A percentile compares a stretch with the other conserved stretches of the same genome.
Evolutionary conservation across 1,140 invertebrate genomes (phyloP).

Genomic region (Tetragonula clypearis): DNA sequence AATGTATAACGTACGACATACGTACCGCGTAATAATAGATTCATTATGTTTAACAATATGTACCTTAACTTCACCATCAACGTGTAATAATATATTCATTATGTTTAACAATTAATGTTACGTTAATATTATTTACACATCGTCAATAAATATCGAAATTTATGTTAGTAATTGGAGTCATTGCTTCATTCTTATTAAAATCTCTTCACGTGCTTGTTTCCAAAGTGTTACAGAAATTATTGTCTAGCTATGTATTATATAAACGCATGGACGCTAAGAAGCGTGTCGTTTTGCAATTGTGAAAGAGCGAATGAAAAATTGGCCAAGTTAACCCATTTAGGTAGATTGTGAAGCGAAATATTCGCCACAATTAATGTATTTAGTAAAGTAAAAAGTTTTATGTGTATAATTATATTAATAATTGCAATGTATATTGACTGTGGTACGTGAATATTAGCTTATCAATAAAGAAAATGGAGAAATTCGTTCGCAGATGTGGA

Average conservation of each 20-base stretch:
- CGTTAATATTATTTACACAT: constrained; percentile 26
- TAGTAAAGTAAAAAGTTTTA: too few relatives aligned
- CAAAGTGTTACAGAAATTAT: not conserved
- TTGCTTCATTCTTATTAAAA: constrained; percentile 16
- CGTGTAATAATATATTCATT: not conserved
- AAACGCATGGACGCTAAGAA: not conserved
- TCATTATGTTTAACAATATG: not conserved
- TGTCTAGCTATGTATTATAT: too few relatives aligned
- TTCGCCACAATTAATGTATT: too few relatives aligned
- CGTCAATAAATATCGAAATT: constrained; percentile 5
- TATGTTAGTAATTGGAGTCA: constrained; percentile 8
- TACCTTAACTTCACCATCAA: not conserved
- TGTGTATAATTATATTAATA: too few relatives aligned
- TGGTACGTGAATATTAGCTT: too few relatives aligned
- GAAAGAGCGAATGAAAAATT: not conserved
- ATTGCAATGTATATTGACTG: too few relatives aligned
- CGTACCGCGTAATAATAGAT: not conserved
- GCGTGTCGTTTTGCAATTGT: not conserved
- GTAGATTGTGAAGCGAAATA: too few relatives aligned
- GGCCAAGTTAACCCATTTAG: too few relatives aligned
- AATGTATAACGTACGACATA: constrained; percentile 7
- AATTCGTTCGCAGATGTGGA: too few relatives aligned
- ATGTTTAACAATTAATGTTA: constrained; percentile 5
- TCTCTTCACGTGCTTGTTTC: constrained; percentile 41
- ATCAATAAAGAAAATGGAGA: too few relatives aligned